These are phyloP conservation scores for Otis tarda DNA, from an alignment of 2,113 vertebrate species.

Conservation along the genomic window DNA sequence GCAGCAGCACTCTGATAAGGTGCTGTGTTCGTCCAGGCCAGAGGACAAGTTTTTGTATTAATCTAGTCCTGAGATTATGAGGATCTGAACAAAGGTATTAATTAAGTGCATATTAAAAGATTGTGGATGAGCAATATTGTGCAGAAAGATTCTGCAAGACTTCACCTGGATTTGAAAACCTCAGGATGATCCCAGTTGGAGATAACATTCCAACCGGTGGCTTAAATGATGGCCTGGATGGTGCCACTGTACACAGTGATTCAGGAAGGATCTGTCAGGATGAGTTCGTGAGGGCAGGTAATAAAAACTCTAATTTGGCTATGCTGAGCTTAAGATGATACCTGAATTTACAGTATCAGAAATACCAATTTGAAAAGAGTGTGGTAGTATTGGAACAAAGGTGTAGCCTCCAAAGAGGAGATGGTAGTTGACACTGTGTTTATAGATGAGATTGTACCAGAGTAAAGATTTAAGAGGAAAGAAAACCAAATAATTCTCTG, in stretches of 20 bases:
- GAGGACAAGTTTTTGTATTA: not conserved
- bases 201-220: not conserved
- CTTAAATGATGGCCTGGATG: not conserved
- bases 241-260: not conserved
- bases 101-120: not conserved
- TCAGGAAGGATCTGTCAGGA: not conserved
- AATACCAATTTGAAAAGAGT: not conserved
- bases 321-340: not conserved
- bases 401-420: not conserved
- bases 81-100: not conserved
- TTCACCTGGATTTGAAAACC: not conserved
- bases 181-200: not conserved
- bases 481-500: not conserved
- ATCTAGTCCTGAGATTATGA: not conserved
- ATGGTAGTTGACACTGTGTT: not conserved
- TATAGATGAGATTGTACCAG: not conserved
- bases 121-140: not conserved
- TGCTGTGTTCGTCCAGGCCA: not conserved
- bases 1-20: not conserved
- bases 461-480: not conserved
- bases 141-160: not conserved
- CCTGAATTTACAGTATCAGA: not conserved
- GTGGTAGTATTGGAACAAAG: not conserved
- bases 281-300: not conserved
- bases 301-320: not conserved